Evolutionary conservation across 2,797 vertebrate genomes (phyloP), one percentile per base, ranked within the genome.

Genomic region (Mareca strepera): DNA sequence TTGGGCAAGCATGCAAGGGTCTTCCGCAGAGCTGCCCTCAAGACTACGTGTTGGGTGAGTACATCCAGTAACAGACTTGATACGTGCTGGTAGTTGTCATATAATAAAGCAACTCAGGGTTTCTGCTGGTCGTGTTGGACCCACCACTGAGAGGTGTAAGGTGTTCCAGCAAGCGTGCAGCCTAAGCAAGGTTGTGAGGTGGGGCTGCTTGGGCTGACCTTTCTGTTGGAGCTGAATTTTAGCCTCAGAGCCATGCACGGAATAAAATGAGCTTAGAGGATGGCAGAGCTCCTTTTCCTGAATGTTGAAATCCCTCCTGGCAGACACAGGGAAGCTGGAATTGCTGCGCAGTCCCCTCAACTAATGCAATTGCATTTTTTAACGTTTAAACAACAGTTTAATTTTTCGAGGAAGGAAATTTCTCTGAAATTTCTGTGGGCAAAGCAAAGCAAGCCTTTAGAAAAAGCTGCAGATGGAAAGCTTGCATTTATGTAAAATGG

Each of bases 401-500:
- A 76, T 81, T 88, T 92, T 94, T 94, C 46, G 67, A 31, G 14
- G 53, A 23, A 84, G 69, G 82, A 92, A 87, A 87, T 22, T 1
- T 69, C 37, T 83, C 22, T 53, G 2, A 73, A 64, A 84, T 90
- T 90, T 86, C 53, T 63, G 18, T 2, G 67, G 41, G 1, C 26
- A 90, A 84, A 86, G 64, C 5, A 12, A 88, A 86, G 33, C 31
- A 83, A 91, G 35, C 31, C 35, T 82, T 92, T 60, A 79, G 60
- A 91, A 96, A 92, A 74, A 50, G 12, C 22, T 86, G 72, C 53
- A 77, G 78, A 92, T 91, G 37, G 64, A 91, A 94, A 91, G 60
- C 92, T 88, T 82, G 48, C 74, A 64, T 86, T 88, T 91, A 93
- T 93, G 88, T 90, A 91, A 94, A 96, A 96, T 62, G 82, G 85